Evolutionary conservation across 1,140 invertebrate genomes (phyloP), one percentile per base, ranked within the genome.

Genomic region (Musca domestica): DNA sequence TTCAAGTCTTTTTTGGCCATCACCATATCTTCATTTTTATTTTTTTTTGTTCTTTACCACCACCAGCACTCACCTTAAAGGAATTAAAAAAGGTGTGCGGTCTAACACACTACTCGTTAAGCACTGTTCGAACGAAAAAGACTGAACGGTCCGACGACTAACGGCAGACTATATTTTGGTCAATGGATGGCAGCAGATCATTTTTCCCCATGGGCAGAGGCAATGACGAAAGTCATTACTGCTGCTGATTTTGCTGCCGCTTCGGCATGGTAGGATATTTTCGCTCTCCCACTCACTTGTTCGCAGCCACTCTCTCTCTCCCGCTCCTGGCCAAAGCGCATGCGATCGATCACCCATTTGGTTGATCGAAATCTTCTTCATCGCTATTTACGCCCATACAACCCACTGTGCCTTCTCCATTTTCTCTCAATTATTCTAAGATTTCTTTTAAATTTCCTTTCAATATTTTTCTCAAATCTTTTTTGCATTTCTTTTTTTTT

Each of bases 71-170:
- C 80, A 82, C 80, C 80, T 82, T 81, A 76, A 79, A 81, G 77
- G 79, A 81, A 81, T 78, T 70, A 78, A 80, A 80, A 80, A 76
- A 80, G 74, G 77, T 73, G 71, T 78, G 76, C 74, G 74, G 74
- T 74, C 78, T 75, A 80, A 76, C 76, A 77, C 76, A 76, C 77
- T 73, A 74, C 73, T 76, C 76, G 77, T 75, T 74, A 73, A 72
- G 72, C 74, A 80, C 74, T 78, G 76, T 74, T 78, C 75, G 75
- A 74, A 73, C 76, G 74, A 75, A 79, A 68, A 76, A 75, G 75
- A 82, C 80, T 82, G 80, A 80, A 80, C 78, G 76, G 78, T 81
- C 80, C 80, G 80, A 81, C 80, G 78, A 81, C 75, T 78, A 74
- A 82, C 78, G 78, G 80, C 80, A 81, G 80, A 82, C 80, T 82